These are phyloP conservation scores for Chaetops frenatus DNA, from an alignment of 2,113 vertebrate species.

Conservation along the genomic window DNA sequence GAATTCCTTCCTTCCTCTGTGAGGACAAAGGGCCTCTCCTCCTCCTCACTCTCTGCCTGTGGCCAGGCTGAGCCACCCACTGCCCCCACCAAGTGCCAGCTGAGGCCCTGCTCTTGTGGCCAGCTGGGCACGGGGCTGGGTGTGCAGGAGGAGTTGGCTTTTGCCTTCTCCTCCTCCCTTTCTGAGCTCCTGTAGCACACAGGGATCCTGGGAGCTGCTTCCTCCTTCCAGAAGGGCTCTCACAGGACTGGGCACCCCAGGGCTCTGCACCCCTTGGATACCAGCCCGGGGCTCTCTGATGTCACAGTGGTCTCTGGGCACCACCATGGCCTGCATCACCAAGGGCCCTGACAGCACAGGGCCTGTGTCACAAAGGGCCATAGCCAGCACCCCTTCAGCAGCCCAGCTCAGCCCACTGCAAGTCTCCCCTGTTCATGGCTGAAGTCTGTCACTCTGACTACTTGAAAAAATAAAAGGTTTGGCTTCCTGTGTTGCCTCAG, in stretches of 20 bases:
- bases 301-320: neutral
- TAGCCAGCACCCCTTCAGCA: too few species aligned
- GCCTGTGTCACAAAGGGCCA: too few species aligned
- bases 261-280: rapidly evolving
- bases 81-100: neutral
- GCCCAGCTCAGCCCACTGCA: too few species aligned
- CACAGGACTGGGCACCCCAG: neutral
- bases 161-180: too few species aligned
- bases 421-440: too few species aligned
- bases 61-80: neutral
- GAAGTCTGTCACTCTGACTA: too few species aligned
- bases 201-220: neutral
- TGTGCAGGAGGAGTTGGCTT: neutral
- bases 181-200: neutral
- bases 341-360: too few species aligned
- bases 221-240: neutral
- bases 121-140: neutral
- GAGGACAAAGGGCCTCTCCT: neutral
- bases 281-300: neutral
- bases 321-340: too few species aligned
- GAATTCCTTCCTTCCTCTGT: neutral
- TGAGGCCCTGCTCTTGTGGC: neutral
- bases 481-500: too few species aligned
- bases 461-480: too few species aligned
- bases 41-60: neutral